Conservation (phyloP, 2,888 invertebrate genomes). For the Ophioninae sp. region DNA sequence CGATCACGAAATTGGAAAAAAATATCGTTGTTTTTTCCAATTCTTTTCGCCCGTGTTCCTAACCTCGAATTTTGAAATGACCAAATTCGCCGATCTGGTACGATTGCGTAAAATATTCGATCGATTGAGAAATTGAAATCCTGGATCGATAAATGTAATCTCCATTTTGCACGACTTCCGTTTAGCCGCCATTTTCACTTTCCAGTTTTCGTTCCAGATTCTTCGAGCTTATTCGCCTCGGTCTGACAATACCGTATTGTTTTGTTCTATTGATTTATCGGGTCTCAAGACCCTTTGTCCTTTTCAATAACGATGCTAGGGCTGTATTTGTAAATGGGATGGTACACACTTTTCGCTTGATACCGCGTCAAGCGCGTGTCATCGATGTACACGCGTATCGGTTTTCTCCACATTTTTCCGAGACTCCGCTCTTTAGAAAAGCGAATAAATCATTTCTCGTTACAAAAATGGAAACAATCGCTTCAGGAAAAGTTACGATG, state of each 20-base stretch:
- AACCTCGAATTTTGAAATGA: too few relatives aligned
- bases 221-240: background rate
- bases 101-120: too few relatives aligned
- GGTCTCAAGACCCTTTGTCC: conserved; percentile 47
- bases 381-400: too few relatives aligned
- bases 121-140: too few relatives aligned
- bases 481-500: too few relatives aligned
- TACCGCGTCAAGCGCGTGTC: too few relatives aligned
- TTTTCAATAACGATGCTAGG: conserved; percentile 13
- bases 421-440: too few relatives aligned
- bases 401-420: too few relatives aligned
- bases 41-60: conserved; percentile 43
- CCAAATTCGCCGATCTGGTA: too few relatives aligned
- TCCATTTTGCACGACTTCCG: conserved; percentile 7
- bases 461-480: too few relatives aligned
- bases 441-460: too few relatives aligned
- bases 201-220: conserved; percentile 2
- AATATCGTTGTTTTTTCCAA: conserved; percentile 41
- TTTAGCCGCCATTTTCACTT: background rate
- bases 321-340: conserved; percentile 41
- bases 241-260: conserved; percentile 24
- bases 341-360: background rate
- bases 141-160: background rate
- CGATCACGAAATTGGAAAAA: conserved; percentile 23
- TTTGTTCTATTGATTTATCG: conserved; percentile 48